Evolutionary conservation across 2,888 invertebrate species (phyloP).

Genomic region (Chalcis sispes): DNA sequence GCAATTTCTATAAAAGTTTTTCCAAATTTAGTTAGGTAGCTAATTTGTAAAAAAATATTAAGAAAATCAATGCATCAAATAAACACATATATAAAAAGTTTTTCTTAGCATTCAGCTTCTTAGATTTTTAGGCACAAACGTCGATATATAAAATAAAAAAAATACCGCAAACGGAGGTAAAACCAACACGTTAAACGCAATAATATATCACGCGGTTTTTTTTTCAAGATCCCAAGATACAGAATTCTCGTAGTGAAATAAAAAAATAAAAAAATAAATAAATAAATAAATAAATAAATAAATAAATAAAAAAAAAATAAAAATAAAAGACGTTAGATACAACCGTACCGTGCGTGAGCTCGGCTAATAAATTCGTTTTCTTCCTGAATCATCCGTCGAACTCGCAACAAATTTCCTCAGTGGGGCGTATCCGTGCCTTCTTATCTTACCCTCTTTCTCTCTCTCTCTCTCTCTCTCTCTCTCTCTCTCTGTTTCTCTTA

Average conservation of each 20-base stretch:
- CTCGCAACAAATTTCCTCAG: constrained; percentile 8
- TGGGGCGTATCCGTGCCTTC: not conserved
- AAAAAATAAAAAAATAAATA: no score
- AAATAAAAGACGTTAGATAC: not conserved
- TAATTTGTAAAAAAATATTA: no score
- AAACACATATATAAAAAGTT: no score
- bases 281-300: no score
- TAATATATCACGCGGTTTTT: constrained; percentile 12
- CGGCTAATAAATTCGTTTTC: constrained; percentile 43
- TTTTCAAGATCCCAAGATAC: constrained; percentile 42
- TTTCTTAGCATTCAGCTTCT: no score
- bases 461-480: not conserved
- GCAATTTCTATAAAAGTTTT: no score
- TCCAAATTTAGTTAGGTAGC: no score
- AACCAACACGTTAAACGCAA: not conserved
- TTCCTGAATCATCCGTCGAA: constrained; percentile 5
- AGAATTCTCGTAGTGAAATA: no score
- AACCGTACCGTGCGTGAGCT: constrained; percentile 19
- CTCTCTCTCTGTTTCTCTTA: not conserved
- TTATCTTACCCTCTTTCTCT: not conserved
- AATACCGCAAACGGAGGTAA: not conserved
- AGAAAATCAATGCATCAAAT: no score
- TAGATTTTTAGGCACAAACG: no score
- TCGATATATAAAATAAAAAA: no score
- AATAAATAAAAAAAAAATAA: not conserved